A percentile compares a stretch with the other conserved stretches of the same genome.
Evolutionary conservation across 1,140 invertebrate genomes (phyloP).

Genomic region (Battus philenor): DNA sequence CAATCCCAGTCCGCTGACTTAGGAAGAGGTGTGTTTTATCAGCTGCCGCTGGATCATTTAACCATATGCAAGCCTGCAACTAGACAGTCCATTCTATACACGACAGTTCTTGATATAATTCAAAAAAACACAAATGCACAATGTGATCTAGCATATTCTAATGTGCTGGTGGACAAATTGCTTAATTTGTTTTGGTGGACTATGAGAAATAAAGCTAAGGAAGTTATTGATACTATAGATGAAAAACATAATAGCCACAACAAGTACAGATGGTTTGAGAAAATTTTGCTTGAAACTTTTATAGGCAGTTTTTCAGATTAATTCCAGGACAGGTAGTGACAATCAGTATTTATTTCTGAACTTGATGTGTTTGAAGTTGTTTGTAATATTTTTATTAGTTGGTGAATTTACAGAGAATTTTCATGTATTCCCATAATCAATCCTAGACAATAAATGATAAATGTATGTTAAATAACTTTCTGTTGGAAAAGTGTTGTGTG

Average conservation of each 20-base stretch:
- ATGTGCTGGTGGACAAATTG: constrained; percentile 29
- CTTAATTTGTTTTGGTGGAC: constrained; percentile 25
- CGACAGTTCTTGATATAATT: constrained; percentile 56
- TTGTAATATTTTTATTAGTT: no score
- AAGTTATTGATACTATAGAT: constrained; percentile 33
- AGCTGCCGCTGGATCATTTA: constrained; percentile 84
- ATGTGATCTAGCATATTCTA: constrained; percentile 30
- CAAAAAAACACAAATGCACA: constrained; percentile 36
- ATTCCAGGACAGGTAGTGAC: no score
- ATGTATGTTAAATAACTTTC: no score
- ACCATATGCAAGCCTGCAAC: constrained; percentile 87
- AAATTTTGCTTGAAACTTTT: constrained; percentile 36
- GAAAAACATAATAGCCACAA: constrained; percentile 27
- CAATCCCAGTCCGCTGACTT: constrained; percentile 83
- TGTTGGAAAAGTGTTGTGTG: no score
- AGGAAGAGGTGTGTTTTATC: constrained; percentile 84
- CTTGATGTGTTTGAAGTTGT: no score
- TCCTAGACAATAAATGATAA: no score
- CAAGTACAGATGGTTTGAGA: constrained; percentile 34
- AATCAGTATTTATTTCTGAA: no score
- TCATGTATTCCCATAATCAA: no score
- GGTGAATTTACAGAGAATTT: no score
- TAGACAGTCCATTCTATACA: constrained; percentile 72
- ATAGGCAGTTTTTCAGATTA: constrained; percentile 35
- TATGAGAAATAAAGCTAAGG: constrained; percentile 23